A percentile compares a stretch with the other conserved stretches of the same genome.
Evolutionary conservation across 2,888 invertebrate species (phyloP).

Genomic region (Bruchidius siliquastri): DNA sequence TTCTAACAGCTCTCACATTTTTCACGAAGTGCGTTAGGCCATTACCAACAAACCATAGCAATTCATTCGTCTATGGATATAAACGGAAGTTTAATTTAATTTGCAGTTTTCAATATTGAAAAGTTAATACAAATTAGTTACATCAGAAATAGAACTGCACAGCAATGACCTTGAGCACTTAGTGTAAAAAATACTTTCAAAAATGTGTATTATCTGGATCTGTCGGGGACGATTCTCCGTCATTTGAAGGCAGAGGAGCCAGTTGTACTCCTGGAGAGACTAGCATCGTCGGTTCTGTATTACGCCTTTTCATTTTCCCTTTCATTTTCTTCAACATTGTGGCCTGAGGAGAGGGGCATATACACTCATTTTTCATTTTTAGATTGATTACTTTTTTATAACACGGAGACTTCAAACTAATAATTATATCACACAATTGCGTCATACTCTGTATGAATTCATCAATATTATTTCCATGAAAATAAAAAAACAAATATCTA

Average conservation of each 20-base stretch:
- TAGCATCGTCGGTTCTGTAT: constrained; percentile 80
- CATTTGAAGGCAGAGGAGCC: constrained; percentile 48
- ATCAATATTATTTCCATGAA: too few relatives aligned
- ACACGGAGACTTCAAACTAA: not conserved
- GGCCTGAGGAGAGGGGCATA: constrained; percentile 69
- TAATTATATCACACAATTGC: not conserved
- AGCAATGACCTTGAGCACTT: not conserved
- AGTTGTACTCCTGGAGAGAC: constrained; percentile 51
- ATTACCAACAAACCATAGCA: not conserved
- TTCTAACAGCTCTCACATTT: not conserved
- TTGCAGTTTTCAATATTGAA: too few relatives aligned
- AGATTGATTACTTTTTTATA: not conserved
- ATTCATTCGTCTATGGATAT: constrained; percentile 17
- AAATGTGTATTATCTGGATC: constrained; percentile 47
- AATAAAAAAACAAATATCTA: too few relatives aligned
- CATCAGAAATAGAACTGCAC: not conserved
- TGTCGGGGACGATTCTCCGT: constrained; percentile 49
- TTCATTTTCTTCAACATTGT: constrained; percentile 99
- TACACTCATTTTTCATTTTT: constrained; percentile 10
- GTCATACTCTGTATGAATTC: too few relatives aligned
- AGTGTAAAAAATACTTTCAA: constrained; percentile 24
- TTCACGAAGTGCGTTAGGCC: not conserved
- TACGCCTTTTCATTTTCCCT: constrained; percentile 93
- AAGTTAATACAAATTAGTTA: not conserved
- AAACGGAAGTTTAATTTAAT: too few relatives aligned